Base-by-base conservation (phyloP, 2,113 vertebrate species). In the Tor tambroides region DNA sequence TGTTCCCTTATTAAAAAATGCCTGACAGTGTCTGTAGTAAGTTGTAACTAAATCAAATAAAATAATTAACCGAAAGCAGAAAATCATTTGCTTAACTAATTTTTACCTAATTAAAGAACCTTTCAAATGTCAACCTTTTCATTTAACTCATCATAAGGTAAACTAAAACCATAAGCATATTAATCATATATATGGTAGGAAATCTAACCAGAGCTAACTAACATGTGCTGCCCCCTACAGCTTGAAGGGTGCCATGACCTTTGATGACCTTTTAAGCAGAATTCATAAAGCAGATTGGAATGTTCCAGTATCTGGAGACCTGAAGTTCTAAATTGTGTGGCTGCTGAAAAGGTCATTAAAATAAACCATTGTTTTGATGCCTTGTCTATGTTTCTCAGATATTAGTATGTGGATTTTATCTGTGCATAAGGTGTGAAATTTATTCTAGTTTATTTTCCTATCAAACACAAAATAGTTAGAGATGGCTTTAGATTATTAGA, bases 1-100 rank as follows among this genome's bases (percentile, higher is more conserved):
- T 71, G 86, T 91, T 86, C 89, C 90, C 94, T 91, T 92, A 88
- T 91, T 90, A 46, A 91, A 92, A 84, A 35, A 89, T 91, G 90
- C 94, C 93, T 95, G 89, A 93, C 88, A 5, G 17, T 51, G 87
- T 91, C 28, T 80, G 41, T 38, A 46, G 65, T 46, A 63, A 15
- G 10, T 21, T 59, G 30, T 69, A 69, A 69, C 65, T 72, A 43
- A 46, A 71, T 54, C 10, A 67, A 49, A n/a, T 67, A 4, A 56
- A 74, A 38, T 12, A 71, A 84, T 56, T 74, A 74, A 84, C 69
- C 6, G 23, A 84, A 72, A 72, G 12, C 51, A 74, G 51, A 26
- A 54, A 74, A 49, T 35, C 10, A 71, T 35, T 83, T 83, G 65
- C 59, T 65, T 30, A 14, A 71, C 65, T 83, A 51, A 83, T 69